Evolutionary conservation across 2,888 invertebrate species (phyloP).

Genomic region (Nemurella pictetii): DNA sequence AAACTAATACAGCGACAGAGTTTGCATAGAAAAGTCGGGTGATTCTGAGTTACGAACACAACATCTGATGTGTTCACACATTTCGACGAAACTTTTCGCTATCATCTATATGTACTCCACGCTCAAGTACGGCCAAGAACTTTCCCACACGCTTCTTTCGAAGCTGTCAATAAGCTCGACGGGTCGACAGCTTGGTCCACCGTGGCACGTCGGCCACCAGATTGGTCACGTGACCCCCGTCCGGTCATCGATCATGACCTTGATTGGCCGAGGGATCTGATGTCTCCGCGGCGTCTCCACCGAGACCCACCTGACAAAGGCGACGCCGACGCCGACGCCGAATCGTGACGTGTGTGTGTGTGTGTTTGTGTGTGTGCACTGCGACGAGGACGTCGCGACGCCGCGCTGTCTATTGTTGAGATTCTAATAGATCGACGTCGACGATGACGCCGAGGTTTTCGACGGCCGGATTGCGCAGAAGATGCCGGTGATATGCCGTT

Average conservation of each 20-base stretch:
- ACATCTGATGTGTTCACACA: no score
- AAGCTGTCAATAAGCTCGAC: not conserved
- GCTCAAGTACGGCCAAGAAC: no score
- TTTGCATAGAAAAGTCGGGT: no score
- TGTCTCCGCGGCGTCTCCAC: not conserved
- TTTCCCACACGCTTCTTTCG: no score
- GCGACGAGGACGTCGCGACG: not conserved
- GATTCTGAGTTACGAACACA: no score
- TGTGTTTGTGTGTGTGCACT: not conserved
- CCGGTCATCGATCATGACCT: conserved; percentile 34
- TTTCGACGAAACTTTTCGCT: no score
- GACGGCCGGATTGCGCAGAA: not conserved
- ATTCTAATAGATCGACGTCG: not conserved
- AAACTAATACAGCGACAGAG: no score
- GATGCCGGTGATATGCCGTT: not conserved
- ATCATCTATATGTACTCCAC: no score
- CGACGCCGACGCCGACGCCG: not conserved
- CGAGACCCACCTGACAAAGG: not conserved
- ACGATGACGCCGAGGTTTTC: not conserved
- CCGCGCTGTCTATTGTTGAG: not conserved
- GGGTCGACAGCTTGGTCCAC: not conserved
- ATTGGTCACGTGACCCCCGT: conserved; percentile 33
- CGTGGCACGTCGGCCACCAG: not conserved
- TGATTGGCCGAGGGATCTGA: conserved; percentile 33
- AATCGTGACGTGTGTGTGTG: not conserved